phyloP scores from a whole-genome alignment of 2,113 vertebrate genomes.

The Nannobrachium achirus region DNA sequence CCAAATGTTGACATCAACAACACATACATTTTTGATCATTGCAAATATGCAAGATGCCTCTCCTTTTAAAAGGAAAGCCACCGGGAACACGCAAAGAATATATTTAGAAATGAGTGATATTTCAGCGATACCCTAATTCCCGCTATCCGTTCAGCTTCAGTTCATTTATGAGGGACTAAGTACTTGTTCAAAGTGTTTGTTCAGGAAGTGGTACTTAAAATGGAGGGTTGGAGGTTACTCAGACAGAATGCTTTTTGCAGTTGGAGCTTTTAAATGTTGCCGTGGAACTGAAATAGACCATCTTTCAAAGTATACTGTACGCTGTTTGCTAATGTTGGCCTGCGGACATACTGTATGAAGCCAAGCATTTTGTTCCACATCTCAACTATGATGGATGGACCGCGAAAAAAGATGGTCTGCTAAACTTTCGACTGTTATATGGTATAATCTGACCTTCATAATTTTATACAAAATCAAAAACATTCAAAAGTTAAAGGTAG shows the following conservation, averaged over 20 bases:
- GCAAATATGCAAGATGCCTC: conserved; percentile 56
- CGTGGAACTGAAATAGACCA: conserved; percentile 40
- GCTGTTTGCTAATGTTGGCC: conserved; percentile 5
- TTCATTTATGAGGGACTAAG: conserved; percentile 73
- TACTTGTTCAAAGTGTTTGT: conserved; percentile 63
- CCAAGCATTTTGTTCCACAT: not conserved
- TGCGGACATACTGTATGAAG: not conserved
- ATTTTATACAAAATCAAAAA: no score
- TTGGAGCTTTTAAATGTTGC: conserved; percentile 6
- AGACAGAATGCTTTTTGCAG: not conserved
- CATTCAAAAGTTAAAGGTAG: no score
- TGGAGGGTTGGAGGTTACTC: conserved; percentile 15
- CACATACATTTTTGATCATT: conserved; percentile 76
- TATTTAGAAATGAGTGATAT: conserved; percentile 76
- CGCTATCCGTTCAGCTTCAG: conserved; percentile 57
- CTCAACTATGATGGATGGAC: not conserved
- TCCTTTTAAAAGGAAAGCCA: conserved; percentile 58
- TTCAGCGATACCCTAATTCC: conserved; percentile 58
- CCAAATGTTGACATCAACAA: conserved; percentile 74
- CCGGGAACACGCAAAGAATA: conserved; percentile 51
- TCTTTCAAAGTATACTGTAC: conserved; percentile 21
- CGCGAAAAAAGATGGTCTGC: no score
- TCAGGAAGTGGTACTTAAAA: conserved; percentile 61
- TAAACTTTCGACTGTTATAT: no score
- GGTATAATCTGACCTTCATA: no score